Conservation (phyloP, 1,140 invertebrate genomes). For the Rhizoglyphus robini region DNA sequence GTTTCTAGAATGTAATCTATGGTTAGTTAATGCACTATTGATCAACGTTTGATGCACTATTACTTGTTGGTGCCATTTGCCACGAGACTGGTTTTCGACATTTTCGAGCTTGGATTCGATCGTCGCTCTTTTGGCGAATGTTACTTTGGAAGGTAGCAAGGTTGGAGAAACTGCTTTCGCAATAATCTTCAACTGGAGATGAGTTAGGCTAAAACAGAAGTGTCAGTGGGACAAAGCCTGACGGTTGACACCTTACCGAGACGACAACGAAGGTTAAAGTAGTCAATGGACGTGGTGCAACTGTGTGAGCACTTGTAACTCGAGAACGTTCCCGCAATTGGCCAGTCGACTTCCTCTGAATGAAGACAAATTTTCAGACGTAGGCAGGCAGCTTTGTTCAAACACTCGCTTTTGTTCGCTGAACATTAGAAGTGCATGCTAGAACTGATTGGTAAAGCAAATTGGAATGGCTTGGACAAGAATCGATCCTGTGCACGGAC, state of each 20-base stretch:
- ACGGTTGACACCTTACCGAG: no score
- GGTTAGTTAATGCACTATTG: constrained; percentile 7
- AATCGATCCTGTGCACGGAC: no score
- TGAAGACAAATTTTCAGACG: constrained; percentile 43
- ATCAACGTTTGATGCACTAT: background rate
- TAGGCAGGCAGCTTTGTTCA: background rate
- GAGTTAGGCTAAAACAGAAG: no score
- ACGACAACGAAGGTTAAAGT: no score
- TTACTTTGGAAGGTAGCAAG: no score
- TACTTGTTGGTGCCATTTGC: constrained; percentile 1
- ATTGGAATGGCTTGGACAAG: background rate
- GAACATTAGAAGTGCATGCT: constrained; percentile 3
- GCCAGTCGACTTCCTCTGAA: constrained; percentile 56
- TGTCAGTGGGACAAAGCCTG: no score
- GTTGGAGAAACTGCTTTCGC: no score
- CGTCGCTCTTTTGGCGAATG: no score
- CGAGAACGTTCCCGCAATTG: constrained; percentile 59
- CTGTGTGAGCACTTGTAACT: constrained; percentile 59
- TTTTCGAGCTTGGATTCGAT: no score
- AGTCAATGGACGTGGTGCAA: constrained; percentile 63
- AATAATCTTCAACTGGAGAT: no score
- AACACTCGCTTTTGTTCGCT: constrained; percentile 1
- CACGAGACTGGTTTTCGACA: constrained; percentile 15
- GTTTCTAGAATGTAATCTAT: background rate
- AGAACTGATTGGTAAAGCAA: background rate